Evolutionary conservation across 2,797 vertebrate species (phyloP).

Genomic region (Xiphophorus birchmanni): DNA sequence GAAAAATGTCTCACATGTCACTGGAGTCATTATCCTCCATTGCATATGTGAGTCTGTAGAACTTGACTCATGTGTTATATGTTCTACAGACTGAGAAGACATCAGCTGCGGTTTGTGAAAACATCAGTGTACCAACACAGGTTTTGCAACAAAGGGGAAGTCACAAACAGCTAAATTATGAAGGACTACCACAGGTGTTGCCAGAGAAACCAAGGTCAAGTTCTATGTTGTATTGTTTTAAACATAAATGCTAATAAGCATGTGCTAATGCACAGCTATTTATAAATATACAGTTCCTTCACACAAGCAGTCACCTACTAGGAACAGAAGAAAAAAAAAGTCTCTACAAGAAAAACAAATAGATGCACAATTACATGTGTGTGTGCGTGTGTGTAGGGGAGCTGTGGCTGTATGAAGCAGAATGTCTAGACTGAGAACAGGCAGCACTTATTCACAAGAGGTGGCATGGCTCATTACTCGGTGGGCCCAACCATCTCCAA

Average conservation of each 20-base stretch:
- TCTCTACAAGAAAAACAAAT: conserved; percentile 17
- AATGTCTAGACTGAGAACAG: conserved; percentile 33
- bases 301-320: conserved; percentile 28
- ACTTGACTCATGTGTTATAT: conserved; percentile 13
- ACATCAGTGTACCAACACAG: conserved; percentile 56
- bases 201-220: conserved; percentile 42
- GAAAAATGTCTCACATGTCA: conserved; percentile 27
- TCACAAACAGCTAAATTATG: conserved; percentile 40
- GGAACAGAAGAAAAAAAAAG: conserved; percentile 10
- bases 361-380: background rate
- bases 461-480: conserved; percentile 59
- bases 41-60: too few relatives aligned
- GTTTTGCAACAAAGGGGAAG: conserved; percentile 53
- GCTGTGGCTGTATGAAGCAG: conserved; percentile 17
- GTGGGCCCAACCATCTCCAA: conserved; percentile 33
- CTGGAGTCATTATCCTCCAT: conserved; percentile 36
- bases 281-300: conserved; percentile 9
- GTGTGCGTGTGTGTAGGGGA: background rate
- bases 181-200: conserved; percentile 56
- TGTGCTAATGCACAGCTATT: background rate
- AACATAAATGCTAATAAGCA: background rate
- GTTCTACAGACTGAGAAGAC: conserved; percentile 28
- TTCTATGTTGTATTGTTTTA: conserved; percentile 25
- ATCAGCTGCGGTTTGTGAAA: conserved; percentile 52
- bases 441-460: conserved; percentile 41